phyloP scores from a whole-genome alignment of 2,888 invertebrate species.

The Xylota segnis region DNA sequence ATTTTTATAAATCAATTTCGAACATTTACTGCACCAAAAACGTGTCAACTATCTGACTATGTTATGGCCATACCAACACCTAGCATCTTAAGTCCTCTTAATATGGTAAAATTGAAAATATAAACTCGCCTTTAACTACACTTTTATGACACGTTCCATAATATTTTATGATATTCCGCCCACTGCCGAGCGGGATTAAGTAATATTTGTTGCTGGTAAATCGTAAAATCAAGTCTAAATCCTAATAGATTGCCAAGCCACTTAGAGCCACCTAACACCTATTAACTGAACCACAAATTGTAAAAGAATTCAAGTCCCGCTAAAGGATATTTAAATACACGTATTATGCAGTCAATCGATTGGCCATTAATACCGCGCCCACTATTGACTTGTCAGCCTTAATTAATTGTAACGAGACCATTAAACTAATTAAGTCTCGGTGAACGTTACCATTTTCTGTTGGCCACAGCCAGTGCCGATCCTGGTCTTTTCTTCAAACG shows the following conservation, averaged over 20 bases:
- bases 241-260: constrained; percentile 1
- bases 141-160: not conserved
- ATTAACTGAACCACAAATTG: constrained; percentile 23
- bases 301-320: not conserved
- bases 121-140: not conserved
- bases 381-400: constrained; percentile 49
- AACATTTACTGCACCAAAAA: too few relatives aligned
- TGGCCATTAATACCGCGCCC: constrained; percentile 30
- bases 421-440: constrained; percentile 29
- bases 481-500: too few relatives aligned
- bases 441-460: constrained; percentile 10
- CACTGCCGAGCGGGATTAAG: not conserved
- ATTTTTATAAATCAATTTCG: too few relatives aligned
- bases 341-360: constrained; percentile 23
- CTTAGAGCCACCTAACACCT: constrained; percentile 11
- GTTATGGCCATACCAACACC: too few relatives aligned
- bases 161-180: not conserved
- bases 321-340: constrained; percentile 41
- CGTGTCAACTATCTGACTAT: too few relatives aligned
- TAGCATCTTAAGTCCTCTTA: too few relatives aligned
- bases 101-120: not conserved
- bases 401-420: constrained; percentile 48
- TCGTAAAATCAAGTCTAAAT: constrained; percentile 3
- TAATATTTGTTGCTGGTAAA: not conserved
- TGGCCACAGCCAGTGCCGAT: too few relatives aligned